Base-by-base conservation (phyloP, 2,888 invertebrate genomes). In the Colostygia pectinataria region DNA sequence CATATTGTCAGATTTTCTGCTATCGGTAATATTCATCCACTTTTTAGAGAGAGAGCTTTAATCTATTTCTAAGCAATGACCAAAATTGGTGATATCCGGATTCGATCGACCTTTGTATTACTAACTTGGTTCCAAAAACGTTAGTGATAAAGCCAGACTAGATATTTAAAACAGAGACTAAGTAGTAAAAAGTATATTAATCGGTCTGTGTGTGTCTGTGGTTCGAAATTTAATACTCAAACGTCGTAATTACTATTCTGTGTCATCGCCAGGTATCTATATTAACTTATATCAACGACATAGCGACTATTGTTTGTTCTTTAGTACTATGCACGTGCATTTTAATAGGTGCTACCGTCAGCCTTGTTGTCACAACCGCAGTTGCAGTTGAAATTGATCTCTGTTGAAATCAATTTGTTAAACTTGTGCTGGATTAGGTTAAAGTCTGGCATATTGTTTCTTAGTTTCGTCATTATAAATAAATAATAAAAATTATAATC, bases 341-440 rank as follows among this genome's bases (percentile, higher is more conserved):
- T 20, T 20, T 20, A 20, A 18, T 28, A 27, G 34, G 41, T 32
- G 43, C 47, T 47, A 47, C 40, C 31, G 47, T 47, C 40, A 47
- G 41, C 47, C 40, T 47, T 41, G 39, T 24, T n/a, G 9, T 39
- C 8, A 20, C 39, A 28, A 29, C 46, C 25, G 20, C 34, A 39
- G 45, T 43, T 43, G 24, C 20, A 43, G 24, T 37, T 39, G 40
- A 47, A 41, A 47, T 47, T 29, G 36, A 47, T 47, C 29, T 29
- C 18, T 41, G 34, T 47, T 40, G 18, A 24, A 47, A 41, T 25
- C 34, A 47, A 47, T 47, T 41, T 41, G 47, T 46, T 34, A 20
- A 18, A 28, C 29, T 38, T 12, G 13, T 5, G 15, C 27, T 7
- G 9, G 14, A 9, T 37, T 37, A 4, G 27, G 18, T 38, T 28